Base-by-base conservation (phyloP, 2,888 invertebrate genomes). In the Lepidochrysops patricia region DNA sequence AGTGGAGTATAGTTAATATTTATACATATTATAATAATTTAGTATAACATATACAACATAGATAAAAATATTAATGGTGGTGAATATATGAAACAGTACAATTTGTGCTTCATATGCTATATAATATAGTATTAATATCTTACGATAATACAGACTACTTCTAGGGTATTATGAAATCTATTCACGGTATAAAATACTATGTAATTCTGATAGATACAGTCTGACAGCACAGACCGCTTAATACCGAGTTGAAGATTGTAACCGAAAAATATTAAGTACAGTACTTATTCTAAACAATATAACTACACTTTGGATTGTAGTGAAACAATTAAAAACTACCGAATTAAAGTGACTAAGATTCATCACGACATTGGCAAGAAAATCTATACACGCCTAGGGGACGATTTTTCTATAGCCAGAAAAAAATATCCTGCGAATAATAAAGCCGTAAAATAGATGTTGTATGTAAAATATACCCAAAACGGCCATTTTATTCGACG, bases 81-180 rank as follows among this genome's bases (percentile, higher is more conserved):
- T 77, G 73, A n/a, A 74, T 64, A 74, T 75, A 76, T 75, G 76
- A 76, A 80, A 80, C 75, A 70, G 73, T 78, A 76, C 73, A 78
- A 74, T 85, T 85, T 86, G 86, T 87, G 86, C 86, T 74, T 76
- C 70, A 72, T 77, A 77, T 67, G 68, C 65, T 63, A 65, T 4
- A 60, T 54, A 57, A 60, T 57, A 64, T 63, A 66, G 57, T 57
- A 61, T n/a, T n/a, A n/a, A n/a, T 43, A 66, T 64, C 60, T 60
- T 63, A 66, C 23, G 26, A 57, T 67, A 71, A 76, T 66, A 77
- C 72, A 76, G 76, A 76, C 61, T 75, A 57, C 75, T 77, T 60
- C 57, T 57, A 58, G 37, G 60, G 62, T 63, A 59, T 62, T 67
- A 68, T 65, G 68, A 69, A 68, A 69, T 69, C 66, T 69, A 69